Evolutionary conservation across 2,113 vertebrate species (phyloP), one percentile per base, ranked within the genome.

Genomic region (Eleginops maclovinus): DNA sequence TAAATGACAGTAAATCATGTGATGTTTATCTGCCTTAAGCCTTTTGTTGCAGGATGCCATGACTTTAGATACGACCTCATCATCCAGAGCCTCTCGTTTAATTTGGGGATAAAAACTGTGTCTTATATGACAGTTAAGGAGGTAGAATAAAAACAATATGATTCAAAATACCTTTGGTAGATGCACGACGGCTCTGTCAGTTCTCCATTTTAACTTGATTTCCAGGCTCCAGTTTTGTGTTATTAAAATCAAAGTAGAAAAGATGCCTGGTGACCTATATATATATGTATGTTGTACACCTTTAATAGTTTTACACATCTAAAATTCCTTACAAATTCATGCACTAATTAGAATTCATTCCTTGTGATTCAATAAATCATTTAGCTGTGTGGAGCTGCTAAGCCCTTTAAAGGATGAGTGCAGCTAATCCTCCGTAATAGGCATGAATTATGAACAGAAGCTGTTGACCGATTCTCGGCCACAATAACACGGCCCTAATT

Each of bases 401-500:
- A 84, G 68, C 65, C 61, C 70, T 85, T 78, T 81, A 69, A 87
- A 84, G 56, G 66, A 83, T 63, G 75, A 82, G 65, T 54, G 64
- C 56, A 50, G 77, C 69, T 89, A 84, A 87, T 84, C 82, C 84
- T 84, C 84, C 51, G 70, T 82, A 89, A 86, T 64, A 51, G 65
- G 59, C 83, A 81, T 87, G 41, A 86, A 88, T 87, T 83, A 83
- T 77, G 76, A 73, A 76, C 53, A 68, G 73, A 77, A 64, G 58
- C 79, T 51, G 56, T 54, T 78, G 83, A 84, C 84, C 59, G 19
- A 88, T 58, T 56, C 70, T 70, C 69, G 87, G 69, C 69, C 79
- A 82, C 79, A 78, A 87, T 59, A 68, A 81, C 51, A 50, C 0
- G 10, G 76, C 40, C 8, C 82, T 92, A 92, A 93, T 93, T 92